A percentile compares a stretch with the other conserved stretches of the same genome.
These are phyloP conservation scores for Alentia gelatinosa DNA, from an alignment of 2,888 invertebrate species.

Conservation along the genomic window DNA sequence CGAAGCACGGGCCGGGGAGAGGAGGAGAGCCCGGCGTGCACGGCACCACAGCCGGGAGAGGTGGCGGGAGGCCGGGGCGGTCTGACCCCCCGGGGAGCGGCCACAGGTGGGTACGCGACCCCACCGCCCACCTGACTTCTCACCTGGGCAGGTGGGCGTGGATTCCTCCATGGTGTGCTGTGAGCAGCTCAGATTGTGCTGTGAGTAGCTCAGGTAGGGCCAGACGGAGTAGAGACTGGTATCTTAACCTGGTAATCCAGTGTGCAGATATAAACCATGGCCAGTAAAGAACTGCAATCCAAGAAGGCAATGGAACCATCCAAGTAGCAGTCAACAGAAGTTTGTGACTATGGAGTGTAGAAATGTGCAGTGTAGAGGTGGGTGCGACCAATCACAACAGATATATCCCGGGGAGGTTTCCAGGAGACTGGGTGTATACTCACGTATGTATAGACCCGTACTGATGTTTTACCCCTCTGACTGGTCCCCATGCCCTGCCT, in stretches of 20 bases:
- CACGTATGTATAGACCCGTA: neutral
- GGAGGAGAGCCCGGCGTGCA: neutral
- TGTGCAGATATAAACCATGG: neutral
- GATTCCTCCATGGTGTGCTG: neutral
- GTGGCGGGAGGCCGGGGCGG: neutral
- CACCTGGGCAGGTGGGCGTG: neutral
- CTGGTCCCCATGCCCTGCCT: neutral
- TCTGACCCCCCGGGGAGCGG: neutral
- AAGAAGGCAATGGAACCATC: too few relatives aligned
- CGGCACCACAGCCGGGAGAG: neutral
- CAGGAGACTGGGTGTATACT: too few relatives aligned
- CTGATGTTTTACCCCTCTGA: neutral
- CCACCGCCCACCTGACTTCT: neutral
- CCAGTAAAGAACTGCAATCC: too few relatives aligned
- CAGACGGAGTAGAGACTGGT: neutral
- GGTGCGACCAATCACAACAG: too few relatives aligned
- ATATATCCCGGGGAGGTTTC: too few relatives aligned
- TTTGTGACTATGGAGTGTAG: too few relatives aligned
- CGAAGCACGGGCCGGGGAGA: neutral
- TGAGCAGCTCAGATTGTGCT: neutral
- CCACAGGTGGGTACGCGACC: neutral
- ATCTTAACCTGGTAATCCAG: neutral
- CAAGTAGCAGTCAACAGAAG: too few relatives aligned
- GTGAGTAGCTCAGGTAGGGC: neutral
- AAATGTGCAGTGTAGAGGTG: too few relatives aligned